phyloP scores from a whole-genome alignment of 2,888 invertebrate genomes.

The Ypsolopha scabrella region DNA sequence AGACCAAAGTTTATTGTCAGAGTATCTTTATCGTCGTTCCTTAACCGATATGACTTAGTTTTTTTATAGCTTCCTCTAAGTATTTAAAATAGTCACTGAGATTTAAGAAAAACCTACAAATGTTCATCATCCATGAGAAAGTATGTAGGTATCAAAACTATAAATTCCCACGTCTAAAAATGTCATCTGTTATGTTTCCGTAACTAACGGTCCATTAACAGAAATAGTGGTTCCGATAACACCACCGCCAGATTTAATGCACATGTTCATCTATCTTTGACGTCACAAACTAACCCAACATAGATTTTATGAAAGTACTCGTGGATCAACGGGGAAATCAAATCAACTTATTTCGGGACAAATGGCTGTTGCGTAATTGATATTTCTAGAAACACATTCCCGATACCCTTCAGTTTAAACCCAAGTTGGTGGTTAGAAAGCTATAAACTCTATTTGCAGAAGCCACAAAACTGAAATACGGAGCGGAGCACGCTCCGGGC shows the following conservation, averaged over 20 bases:
- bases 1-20: too few relatives aligned
- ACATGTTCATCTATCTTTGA: conserved; percentile 21
- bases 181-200: conserved; percentile 37
- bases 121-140: too few relatives aligned
- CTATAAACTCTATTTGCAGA: conserved; percentile 50
- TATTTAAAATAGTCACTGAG: too few relatives aligned
- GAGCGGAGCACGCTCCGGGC: conserved; percentile 17
- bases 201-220: conserved; percentile 38
- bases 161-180: conserved; percentile 43
- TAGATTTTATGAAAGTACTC: too few relatives aligned
- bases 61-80: too few relatives aligned
- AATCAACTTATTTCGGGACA: background rate
- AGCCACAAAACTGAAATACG: conserved; percentile 39
- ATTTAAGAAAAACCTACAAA: too few relatives aligned
- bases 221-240: conserved; percentile 23
- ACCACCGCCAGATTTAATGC: conserved; percentile 28
- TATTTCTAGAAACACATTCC: conserved; percentile 19
- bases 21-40: too few relatives aligned
- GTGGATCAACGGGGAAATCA: too few relatives aligned
- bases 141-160: too few relatives aligned
- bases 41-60: too few relatives aligned
- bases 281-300: background rate
- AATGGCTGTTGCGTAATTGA: conserved; percentile 15
- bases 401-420: conserved; percentile 23
- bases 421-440: conserved; percentile 9